Evolutionary conservation across 1,140 invertebrate genomes (phyloP).

Genomic region (Hylaeus volcanicus): DNA sequence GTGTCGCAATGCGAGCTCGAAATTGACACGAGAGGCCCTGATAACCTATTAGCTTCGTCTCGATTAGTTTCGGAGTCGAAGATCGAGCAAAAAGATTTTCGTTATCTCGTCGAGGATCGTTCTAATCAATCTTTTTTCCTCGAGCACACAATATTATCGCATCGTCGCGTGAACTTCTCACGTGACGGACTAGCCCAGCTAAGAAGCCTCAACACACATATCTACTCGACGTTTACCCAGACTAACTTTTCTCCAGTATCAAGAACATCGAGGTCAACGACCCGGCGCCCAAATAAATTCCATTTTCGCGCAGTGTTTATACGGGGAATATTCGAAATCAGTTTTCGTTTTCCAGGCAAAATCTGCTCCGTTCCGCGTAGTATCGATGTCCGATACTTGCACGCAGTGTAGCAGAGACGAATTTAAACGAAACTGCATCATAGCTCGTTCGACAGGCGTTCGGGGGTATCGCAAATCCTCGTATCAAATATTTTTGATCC

Average conservation of each 20-base stretch:
- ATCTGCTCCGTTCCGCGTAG: neutral
- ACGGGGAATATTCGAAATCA: neutral
- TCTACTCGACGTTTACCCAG: constrained; percentile 35
- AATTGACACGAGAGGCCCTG: neutral
- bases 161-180: constrained; percentile 40
- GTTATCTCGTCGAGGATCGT: constrained; percentile 14
- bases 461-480: neutral
- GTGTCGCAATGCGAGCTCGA: neutral
- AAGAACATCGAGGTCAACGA: neutral
- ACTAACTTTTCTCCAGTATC: constrained; percentile 30
- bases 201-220: constrained; percentile 38
- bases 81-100: constrained; percentile 20
- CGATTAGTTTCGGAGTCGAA: neutral
- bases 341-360: neutral
- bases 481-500: neutral
- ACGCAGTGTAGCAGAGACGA: neutral
- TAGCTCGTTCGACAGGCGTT: neutral
- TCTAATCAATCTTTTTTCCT: constrained; percentile 40
- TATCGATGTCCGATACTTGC: neutral
- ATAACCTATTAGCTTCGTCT: neutral
- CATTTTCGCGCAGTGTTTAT: neutral
- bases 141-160: constrained; percentile 47
- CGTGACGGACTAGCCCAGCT: constrained; percentile 26
- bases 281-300: constrained; percentile 13
- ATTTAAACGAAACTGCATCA: constrained; percentile 1